These are phyloP conservation scores for Epizoanthus rinbou DNA, from an alignment of 92 coral and sea anemone genomes.

Conservation along the genomic window DNA sequence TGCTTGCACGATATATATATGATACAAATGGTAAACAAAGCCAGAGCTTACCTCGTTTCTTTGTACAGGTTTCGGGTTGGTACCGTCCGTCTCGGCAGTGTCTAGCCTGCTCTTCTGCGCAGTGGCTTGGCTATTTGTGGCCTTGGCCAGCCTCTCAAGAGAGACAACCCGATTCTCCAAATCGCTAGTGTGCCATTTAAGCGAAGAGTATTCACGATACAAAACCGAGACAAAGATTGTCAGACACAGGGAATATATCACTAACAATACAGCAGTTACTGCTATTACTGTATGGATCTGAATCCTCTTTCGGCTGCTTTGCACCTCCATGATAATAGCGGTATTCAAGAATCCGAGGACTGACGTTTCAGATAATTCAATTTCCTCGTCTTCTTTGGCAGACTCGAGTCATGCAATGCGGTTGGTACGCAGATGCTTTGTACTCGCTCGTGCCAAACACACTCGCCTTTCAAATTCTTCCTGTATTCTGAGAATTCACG, in stretches of 20 bases:
- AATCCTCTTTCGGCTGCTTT: not conserved
- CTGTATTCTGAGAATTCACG: constrained; percentile 2
- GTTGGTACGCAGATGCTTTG: constrained; percentile 28
- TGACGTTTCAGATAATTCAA: not conserved
- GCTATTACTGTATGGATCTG: constrained; percentile 5
- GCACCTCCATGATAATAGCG: constrained; percentile 8
- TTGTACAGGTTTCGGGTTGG: not conserved
- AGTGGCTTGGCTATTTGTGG: not conserved
- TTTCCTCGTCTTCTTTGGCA: not conserved
- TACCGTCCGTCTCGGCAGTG: not conserved
- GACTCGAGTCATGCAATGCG: not conserved
- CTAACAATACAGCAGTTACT: constrained; percentile 48
- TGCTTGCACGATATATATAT: not conserved
- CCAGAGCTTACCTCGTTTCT: not conserved
- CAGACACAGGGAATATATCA: constrained; percentile 67
- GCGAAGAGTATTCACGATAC: constrained; percentile 64
- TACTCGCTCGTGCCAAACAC: constrained; percentile 32
- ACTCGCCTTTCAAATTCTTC: not conserved
- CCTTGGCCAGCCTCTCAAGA: constrained; percentile 43
- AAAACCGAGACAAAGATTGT: constrained; percentile 55
- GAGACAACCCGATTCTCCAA: constrained; percentile 59
- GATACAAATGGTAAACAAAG: not conserved
- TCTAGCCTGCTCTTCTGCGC: not conserved
- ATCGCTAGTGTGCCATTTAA: constrained; percentile 56
- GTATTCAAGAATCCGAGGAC: too few species aligned